phyloP scores from a whole-genome alignment of 2,113 vertebrate species.

The Kryptolebias marmoratus region DNA sequence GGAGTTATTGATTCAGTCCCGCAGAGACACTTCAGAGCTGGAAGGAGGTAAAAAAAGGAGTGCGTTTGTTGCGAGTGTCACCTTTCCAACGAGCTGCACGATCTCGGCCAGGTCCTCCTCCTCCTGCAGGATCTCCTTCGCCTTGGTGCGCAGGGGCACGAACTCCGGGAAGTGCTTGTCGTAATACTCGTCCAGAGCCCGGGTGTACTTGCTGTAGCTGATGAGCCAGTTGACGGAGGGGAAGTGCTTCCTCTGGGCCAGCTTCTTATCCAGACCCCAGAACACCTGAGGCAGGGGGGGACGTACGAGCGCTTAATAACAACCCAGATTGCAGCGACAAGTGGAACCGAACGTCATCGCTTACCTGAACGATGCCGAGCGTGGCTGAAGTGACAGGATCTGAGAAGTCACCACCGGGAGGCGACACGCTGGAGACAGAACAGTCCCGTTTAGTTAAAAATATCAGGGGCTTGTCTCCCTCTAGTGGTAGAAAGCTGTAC shows the following conservation, averaged over 20 bases:
- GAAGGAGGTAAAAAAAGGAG: fast-evolving
- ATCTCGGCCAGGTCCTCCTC: conserved; percentile 98
- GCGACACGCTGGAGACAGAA: conserved; percentile 86
- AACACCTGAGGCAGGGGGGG: conserved; percentile 84
- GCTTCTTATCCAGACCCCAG: conserved; percentile 98
- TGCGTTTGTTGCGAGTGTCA: conserved; percentile 18
- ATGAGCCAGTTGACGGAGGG: conserved; percentile 98
- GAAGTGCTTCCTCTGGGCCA: conserved; percentile 98
- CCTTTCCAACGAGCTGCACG: conserved; percentile 98
- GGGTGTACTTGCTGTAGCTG: conserved; percentile 98
- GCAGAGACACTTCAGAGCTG: background rate
- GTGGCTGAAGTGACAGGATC: conserved; percentile 98
- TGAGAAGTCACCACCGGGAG: conserved; percentile 98
- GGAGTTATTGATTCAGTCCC: background rate
- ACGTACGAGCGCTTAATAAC: too few species aligned
- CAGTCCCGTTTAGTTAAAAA: background rate
- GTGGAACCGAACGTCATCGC: background rate
- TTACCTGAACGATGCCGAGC: conserved; percentile 93
- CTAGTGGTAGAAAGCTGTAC: conserved; percentile 69
- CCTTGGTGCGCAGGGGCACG: conserved; percentile 93
- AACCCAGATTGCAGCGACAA: background rate
- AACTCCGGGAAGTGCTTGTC: conserved; percentile 98
- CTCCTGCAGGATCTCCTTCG: conserved; percentile 97
- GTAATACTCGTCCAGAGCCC: conserved; percentile 94
- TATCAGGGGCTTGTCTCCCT: conserved; percentile 29